These are phyloP conservation scores for Saccostrea glomerata DNA, from an alignment of 1,140 invertebrate genomes.

Conservation along the genomic window DNA sequence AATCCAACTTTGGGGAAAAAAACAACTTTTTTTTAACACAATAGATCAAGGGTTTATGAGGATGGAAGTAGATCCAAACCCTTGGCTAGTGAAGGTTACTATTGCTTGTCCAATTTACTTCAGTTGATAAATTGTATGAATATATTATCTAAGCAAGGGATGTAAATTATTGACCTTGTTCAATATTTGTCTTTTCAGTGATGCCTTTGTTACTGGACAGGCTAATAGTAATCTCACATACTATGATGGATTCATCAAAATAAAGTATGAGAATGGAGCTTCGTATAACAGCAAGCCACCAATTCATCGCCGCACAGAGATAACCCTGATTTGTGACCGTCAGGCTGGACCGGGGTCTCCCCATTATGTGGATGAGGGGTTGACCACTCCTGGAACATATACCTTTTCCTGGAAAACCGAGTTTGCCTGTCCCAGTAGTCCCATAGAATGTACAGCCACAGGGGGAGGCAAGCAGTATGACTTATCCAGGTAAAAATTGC, in stretches of 20 bases:
- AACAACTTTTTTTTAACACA: too few relatives aligned
- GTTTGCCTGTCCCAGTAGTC: slow-evolving; percentile 72
- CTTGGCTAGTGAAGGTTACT: too few relatives aligned
- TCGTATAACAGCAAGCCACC: slow-evolving; percentile 65
- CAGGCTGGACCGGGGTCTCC: slow-evolving; percentile 72
- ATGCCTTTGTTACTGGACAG: slow-evolving; percentile 67
- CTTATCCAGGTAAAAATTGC: slow-evolving; percentile 68
- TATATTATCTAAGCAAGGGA: too few relatives aligned
- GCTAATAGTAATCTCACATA: slow-evolving; percentile 65
- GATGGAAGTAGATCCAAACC: too few relatives aligned
- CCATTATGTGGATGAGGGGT: slow-evolving; percentile 68
- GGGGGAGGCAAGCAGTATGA: slow-evolving; percentile 72
- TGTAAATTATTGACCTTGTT: not conserved
- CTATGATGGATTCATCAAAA: slow-evolving; percentile 76
- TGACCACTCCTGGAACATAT: slow-evolving; percentile 64
- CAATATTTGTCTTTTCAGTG: slow-evolving; percentile 48
- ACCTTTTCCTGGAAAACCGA: slow-evolving; percentile 77
- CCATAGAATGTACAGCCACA: slow-evolving; percentile 72
- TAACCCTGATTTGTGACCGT: slow-evolving; percentile 77
- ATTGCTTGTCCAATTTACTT: too few relatives aligned
- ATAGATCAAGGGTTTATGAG: too few relatives aligned
- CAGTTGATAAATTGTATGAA: too few relatives aligned
- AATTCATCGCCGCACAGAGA: slow-evolving; percentile 71
- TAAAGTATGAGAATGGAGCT: slow-evolving; percentile 75
- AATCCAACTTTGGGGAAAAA: too few relatives aligned